Evolutionary conservation across 2,113 vertebrate species (phyloP), one percentile per base, ranked within the genome.

Genomic region (Pungitius pungitius): DNA sequence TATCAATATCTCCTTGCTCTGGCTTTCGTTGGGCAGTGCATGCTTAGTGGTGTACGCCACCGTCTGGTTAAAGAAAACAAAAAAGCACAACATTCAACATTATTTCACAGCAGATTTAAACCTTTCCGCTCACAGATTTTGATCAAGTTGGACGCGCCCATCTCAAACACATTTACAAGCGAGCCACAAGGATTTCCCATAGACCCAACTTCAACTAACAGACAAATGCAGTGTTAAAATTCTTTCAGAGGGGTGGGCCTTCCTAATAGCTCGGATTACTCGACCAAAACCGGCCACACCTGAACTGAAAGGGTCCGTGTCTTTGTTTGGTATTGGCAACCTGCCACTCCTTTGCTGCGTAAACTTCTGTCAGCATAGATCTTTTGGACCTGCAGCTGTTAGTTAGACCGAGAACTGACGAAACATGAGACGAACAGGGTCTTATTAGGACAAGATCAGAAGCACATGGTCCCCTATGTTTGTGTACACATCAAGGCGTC

Each of bases 1-100:
- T 80, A 99, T 96, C 49, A 99, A 92, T 37, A 99, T 99, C 91
- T 99, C 98, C 87, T 92, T 96, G 61, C 93, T 92, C 18, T 94
- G 95, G 52, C 86, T 93, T 73, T 99, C 95, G 0, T 85, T 95
- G 4, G 96, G 95, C 76, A 99, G 91, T 11, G 95, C 92, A 11
- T 97, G 95, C 79, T 96, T 95, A 22, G 33, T 91, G 69, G 95
- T 99, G 83, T 95, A 99, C 1, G 96, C 95, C 85, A 96, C 83
- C 1, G 97, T 97, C 98, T 99, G 89, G 54, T 40, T 33, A 39
- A 42, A 60, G 62, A 55, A 3, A 58, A 66, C 35, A 40, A 42
- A 56, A 47, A 39, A 1, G 13, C 0, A 47, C 8, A 43, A 20
- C 2, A 56, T 42, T 17, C 27, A 69, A 22, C 11, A 55, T 26